Evolutionary conservation across 2,113 vertebrate genomes (phyloP), one percentile per base, ranked within the genome.

Genomic region (Bujurquina vittata): DNA sequence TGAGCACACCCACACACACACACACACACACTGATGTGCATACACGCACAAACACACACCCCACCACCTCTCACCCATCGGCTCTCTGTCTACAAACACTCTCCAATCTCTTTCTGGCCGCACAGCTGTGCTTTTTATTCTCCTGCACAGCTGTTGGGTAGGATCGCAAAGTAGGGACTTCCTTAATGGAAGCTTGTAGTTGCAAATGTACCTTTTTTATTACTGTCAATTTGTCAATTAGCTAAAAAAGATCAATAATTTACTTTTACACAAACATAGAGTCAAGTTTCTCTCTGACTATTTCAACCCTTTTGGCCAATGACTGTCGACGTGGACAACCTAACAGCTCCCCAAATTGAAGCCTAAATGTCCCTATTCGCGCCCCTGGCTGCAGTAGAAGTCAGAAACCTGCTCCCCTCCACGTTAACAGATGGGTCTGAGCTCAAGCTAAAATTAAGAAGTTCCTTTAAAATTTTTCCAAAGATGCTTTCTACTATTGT

Each of bases 11-110:
- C 78, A 10, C 17, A 20, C 59, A 55, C 57, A 67, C 54, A 3
- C 69, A 4, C 43, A 31, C 29, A 67, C 22, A 52, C 58, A 63
- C 33, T 46, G 8, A 59, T 56, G 22, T 29, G 56, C 49, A 86
- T 29, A 84, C 62, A 31, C 80, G 29, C 46, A 18, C 18, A 12
- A 54, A 72, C 67, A 17, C 49, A 52, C 46, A 6, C 10, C 46
- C 23, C 58, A 17, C 37, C 23, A 23, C 35, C 43, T 20, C 49
- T 23, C 62, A 56, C 57, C 57, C 59, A 60, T 61, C 78, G 40
- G 75, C 72, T 83, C 75, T 79, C 54, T 72, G 62, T 80, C 75
- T 65, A 58, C 83, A 81, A 74, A 82, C 35, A 20, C 74, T 63
- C 62, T 74, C 69, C 75, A 58, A 6, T 88, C 18, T 54, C 78